Conservation (phyloP, 2,113 vertebrate species). For the Prionailurus bengalensis region DNA sequence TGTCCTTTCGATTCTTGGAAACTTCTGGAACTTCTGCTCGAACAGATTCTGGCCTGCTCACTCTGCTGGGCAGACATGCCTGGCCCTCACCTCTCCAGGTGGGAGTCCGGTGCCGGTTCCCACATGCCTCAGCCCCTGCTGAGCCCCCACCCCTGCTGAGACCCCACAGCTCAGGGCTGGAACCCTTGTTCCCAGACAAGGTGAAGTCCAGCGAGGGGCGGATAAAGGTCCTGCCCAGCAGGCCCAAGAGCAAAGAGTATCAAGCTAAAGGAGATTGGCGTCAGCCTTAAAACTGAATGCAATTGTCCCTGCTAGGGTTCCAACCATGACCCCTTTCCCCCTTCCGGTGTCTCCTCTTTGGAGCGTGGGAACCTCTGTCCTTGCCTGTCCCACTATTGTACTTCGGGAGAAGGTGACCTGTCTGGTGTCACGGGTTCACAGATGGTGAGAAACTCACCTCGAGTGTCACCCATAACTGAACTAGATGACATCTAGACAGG, state of each 20-base stretch:
- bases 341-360: not conserved
- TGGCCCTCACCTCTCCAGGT: not conserved
- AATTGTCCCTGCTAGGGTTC: not conserved
- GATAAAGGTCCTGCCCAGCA: accelerated
- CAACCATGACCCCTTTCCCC: too few species aligned
- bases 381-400: accelerated
- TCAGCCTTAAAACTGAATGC: not conserved
- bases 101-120: accelerated
- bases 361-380: not conserved
- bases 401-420: not conserved
- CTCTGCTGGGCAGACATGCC: not conserved
- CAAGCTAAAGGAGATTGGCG: too few species aligned
- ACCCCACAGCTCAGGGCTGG: not conserved
- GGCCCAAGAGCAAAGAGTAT: too few species aligned
- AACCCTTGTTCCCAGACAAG: not conserved
- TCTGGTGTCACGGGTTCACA: not conserved
- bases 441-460: not conserved
- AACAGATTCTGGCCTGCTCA: not conserved
- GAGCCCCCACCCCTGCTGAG: not conserved
- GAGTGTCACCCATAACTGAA: not conserved
- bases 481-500: not conserved
- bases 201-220: too few species aligned
- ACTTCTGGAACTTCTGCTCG: accelerated
- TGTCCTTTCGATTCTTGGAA: not conserved
- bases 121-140: accelerated